Percentiles rank a stretch among this genome's conserved stretches.
phyloP scores from a whole-genome alignment of 2,888 invertebrate genomes.

The Anorthoa munda region DNA sequence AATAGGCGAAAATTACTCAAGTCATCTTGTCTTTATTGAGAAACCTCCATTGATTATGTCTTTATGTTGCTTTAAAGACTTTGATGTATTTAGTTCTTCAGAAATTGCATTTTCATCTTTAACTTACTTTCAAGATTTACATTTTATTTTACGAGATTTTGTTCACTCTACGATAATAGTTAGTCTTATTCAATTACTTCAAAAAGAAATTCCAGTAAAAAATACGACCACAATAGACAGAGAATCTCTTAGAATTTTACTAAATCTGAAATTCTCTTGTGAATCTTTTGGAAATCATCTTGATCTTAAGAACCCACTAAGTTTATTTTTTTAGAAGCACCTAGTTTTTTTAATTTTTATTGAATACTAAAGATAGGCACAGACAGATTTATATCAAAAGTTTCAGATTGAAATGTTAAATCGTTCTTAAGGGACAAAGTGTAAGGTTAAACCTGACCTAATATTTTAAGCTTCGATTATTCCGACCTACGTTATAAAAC shows the following conservation, averaged over 20 bases:
- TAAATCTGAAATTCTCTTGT: constrained; percentile 2
- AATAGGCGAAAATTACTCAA: neutral
- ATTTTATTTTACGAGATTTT: neutral
- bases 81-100: constrained; percentile 1
- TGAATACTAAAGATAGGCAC: neutral
- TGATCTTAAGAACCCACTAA: neutral
- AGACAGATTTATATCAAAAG: neutral
- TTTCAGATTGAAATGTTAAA: constrained; percentile 1
- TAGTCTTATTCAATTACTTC: neutral
- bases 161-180: neutral
- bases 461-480: constrained; percentile 23
- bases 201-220: neutral
- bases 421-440: constrained; percentile 7
- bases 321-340: neutral
- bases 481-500: constrained; percentile 25
- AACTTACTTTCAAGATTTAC: neutral
- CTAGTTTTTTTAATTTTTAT: neutral
- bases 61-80: neutral
- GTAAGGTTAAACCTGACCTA: neutral
- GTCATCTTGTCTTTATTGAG: constrained; percentile 27
- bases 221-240: neutral
- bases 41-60: neutral
- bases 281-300: constrained; percentile 9
- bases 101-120: constrained; percentile 2
- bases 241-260: constrained; percentile 10